Evolutionary conservation across 2,888 invertebrate genomes (phyloP).

Genomic region (Koerneria pararmatus): DNA sequence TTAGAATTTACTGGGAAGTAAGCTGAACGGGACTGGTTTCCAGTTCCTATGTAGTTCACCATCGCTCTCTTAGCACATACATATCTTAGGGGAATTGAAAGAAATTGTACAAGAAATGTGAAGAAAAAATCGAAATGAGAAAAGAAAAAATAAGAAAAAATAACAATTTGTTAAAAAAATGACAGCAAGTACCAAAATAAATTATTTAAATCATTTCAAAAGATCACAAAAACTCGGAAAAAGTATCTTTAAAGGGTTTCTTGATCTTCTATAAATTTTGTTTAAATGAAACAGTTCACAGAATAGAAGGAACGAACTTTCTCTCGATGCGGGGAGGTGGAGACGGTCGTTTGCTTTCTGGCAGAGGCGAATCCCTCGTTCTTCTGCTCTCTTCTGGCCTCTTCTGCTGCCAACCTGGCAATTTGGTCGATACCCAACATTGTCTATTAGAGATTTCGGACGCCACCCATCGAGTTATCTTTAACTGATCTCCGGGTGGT

Average conservation of each 20-base stretch:
- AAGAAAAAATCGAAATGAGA: constrained; percentile 7
- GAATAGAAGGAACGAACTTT: constrained; percentile 47
- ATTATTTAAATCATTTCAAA: constrained; percentile 16
- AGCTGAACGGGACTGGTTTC: no score
- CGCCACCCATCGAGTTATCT: no score
- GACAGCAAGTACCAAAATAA: constrained; percentile 19
- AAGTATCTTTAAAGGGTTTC: no score
- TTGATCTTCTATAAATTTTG: no score
- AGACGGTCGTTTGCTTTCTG: constrained; percentile 42
- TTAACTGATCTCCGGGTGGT: no score
- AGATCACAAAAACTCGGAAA: constrained; percentile 13
- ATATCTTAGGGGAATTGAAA: no score
- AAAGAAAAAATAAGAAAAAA: constrained; percentile 1
- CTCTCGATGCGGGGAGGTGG: constrained; percentile 46
- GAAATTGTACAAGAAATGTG: no score
- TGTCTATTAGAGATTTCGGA: no score
- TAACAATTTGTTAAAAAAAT: constrained; percentile 4
- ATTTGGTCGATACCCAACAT: constrained; percentile 58
- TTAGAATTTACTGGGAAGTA: no score
- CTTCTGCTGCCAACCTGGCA: constrained; percentile 57
- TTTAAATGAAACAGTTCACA: no score
- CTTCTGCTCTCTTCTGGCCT: constrained; percentile 56
- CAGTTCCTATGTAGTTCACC: no score
- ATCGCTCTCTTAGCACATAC: no score
- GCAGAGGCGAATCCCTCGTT: constrained; percentile 34